Conservation (phyloP, 1,140 invertebrate genomes). For the Laodelphax striatellus region DNA sequence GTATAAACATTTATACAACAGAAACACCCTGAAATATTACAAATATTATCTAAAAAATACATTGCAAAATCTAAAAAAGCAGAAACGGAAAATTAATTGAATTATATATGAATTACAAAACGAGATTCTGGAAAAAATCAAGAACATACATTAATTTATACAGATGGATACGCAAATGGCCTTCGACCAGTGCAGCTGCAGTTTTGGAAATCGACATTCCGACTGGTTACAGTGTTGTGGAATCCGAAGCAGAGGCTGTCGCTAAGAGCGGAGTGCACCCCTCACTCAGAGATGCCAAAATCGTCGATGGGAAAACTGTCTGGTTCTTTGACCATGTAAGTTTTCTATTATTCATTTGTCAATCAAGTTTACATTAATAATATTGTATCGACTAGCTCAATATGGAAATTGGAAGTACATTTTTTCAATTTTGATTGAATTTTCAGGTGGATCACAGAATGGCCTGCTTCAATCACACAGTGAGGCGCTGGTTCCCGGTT, state of each 20-base stretch:
- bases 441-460: conserved; percentile 32
- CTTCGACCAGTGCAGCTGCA: conserved; percentile 34
- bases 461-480: conserved; percentile 36
- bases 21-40: too few species aligned
- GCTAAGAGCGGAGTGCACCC: conserved; percentile 27
- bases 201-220: conserved; percentile 45
- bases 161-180: conserved; percentile 29
- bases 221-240: conserved; percentile 43
- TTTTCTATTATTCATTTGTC: too few species aligned
- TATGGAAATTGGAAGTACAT: too few species aligned
- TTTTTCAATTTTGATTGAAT: conserved; percentile 7
- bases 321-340: conserved; percentile 36
- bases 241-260: conserved; percentile 39
- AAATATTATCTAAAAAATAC: too few species aligned
- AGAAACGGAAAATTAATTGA: too few species aligned
- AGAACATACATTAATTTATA: too few species aligned
- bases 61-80: too few species aligned
- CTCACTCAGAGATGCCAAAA: conserved; percentile 28
- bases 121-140: too few species aligned
- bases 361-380: too few species aligned
- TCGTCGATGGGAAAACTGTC: conserved; percentile 28
- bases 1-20: too few species aligned
- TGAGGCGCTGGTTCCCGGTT: conserved; percentile 45
- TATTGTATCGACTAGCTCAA: too few species aligned
- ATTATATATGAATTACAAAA: too few species aligned